Base-by-base conservation (phyloP, 1,140 invertebrate genomes). In the Druon quercuslanigerum region DNA sequence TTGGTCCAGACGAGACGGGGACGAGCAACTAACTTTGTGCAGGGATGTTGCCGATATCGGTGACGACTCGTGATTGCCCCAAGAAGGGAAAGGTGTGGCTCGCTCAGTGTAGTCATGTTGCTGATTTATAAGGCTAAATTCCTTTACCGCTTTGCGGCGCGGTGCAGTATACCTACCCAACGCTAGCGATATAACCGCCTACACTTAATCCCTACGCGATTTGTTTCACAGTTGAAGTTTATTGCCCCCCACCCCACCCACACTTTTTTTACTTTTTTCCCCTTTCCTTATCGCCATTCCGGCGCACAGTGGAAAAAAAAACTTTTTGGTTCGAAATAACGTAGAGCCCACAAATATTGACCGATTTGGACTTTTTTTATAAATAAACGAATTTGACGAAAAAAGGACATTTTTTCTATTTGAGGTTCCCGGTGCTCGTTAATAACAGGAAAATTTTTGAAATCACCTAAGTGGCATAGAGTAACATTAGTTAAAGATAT, bases 31-130 rank as follows among this genome's bases (percentile, higher is more conserved):
- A 74, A 14, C 46, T 13, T 60, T 50, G 52, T 13, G 20, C 81
- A 57, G 82, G 82, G 83, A 81, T 83, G 84, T 85, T 80, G 85
- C 75, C 80, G 82, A 82, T 83, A 82, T 56, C 82, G 77, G 81
- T 87, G 86, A 90, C 87, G 86, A 87, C 87, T 88, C 87, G 89
- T 90, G 89, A 90, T 89, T 89, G 89, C 89, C 89, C 85, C 83
- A 90, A 91, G 91, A 92, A 91, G 90, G 90, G 90, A 92, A 92
- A 92, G 91, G 91, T 91, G 91, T 91, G 91, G 90, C 89, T 81
- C 80, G 78, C 85, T 80, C 79, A 0, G 25, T 33, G 25, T 85
- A 90, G 87, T 91, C 90, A 87, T 91, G 90, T 89, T 83, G 87
- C 89, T 92, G 90, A 92, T 92, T 92, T 92, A 92, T 92, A 91